Percentiles rank a stretch among this genome's conserved stretches.
Conservation (phyloP, 2,888 invertebrate species). For the Tetramorium bicarinatum region DNA sequence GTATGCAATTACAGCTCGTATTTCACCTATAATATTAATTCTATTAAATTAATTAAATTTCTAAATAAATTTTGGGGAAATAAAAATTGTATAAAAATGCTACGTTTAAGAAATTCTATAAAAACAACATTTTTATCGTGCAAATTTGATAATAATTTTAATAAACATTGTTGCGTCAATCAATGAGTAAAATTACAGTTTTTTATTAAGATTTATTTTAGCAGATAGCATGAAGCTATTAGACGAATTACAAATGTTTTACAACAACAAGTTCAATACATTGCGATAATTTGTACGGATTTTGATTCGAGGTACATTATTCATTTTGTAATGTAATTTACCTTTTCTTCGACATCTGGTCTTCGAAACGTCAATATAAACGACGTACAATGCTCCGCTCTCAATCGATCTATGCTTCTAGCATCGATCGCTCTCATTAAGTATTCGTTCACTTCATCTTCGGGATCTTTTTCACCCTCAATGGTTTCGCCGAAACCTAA, state of each 20-base stretch:
- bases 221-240: background rate
- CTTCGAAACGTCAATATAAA: conserved; percentile 95
- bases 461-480: conserved; percentile 92
- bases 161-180: background rate
- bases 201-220: conserved; percentile 6
- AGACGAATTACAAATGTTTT: background rate
- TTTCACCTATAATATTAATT: background rate
- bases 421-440: conserved; percentile 98
- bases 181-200: background rate
- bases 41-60: background rate
- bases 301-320: background rate
- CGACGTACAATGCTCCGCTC: conserved; percentile 95
- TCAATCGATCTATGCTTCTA: conserved; percentile 95
- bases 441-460: conserved; percentile 98
- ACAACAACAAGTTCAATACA: background rate
- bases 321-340: conserved; percentile 79
- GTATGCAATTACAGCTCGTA: conserved; percentile 2
- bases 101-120: background rate
- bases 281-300: background rate
- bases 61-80: background rate
- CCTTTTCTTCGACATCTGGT: conserved; percentile 93
- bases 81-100: background rate
- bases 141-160: conserved; percentile 4
- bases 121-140: background rate
- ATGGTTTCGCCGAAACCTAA: conserved; percentile 91